Conservation (phyloP, 2,113 vertebrate genomes). For the Dromiciops gliroides region DNA sequence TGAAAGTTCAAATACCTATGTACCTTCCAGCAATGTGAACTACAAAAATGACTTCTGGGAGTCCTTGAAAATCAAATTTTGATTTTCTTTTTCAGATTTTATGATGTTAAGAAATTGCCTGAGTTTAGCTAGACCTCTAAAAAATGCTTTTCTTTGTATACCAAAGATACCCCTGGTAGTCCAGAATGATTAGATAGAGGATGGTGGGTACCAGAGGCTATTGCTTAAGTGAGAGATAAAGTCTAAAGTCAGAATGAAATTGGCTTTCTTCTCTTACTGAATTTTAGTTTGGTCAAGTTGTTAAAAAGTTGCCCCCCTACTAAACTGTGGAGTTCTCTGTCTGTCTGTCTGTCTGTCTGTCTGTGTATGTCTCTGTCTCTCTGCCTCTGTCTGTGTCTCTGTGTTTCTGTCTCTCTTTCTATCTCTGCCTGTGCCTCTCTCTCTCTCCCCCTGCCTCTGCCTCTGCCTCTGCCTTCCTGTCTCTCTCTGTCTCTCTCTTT, state of each 20-base stretch:
- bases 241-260: constrained; percentile 12
- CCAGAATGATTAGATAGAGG: rapidly evolving
- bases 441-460: no score
- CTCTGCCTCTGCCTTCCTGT: no score
- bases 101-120: constrained; percentile 65
- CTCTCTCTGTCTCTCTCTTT: no score
- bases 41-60: constrained; percentile 55
- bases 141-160: background rate
- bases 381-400: no score
- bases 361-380: background rate
- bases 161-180: background rate
- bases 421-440: no score
- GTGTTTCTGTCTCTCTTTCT: no score
- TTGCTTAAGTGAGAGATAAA: background rate
- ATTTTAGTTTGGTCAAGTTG: background rate
- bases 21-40: constrained; percentile 50
- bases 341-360: no score
- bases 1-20: constrained; percentile 51
- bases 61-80: constrained; percentile 66
- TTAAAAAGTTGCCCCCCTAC: background rate
- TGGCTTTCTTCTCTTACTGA: constrained; percentile 5
- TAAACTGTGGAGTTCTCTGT: background rate
- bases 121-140: constrained; percentile 40
- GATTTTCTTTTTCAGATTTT: constrained; percentile 56
- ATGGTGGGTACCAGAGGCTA: background rate